A percentile compares a stretch with the other conserved stretches of the same genome.
phyloP scores from a whole-genome alignment of 2,888 invertebrate species.

The Paralinhomoeus sp. region DNA sequence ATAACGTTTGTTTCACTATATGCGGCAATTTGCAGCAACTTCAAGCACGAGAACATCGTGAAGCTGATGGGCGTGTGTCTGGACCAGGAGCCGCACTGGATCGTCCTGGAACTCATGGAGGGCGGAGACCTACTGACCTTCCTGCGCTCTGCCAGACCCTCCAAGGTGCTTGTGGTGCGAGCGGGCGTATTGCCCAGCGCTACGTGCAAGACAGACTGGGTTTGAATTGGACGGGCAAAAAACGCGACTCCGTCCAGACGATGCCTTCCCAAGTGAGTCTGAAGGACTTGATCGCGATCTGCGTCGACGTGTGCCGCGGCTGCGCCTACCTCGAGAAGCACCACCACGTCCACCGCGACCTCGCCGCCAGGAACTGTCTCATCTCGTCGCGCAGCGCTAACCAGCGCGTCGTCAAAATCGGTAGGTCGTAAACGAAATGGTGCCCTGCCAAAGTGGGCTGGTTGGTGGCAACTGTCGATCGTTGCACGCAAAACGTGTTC shows the following conservation, averaged over 20 bases:
- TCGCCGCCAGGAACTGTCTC: slow-evolving; percentile 83
- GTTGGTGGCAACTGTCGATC: background rate
- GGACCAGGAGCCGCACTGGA: slow-evolving; percentile 58
- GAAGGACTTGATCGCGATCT: slow-evolving; percentile 66
- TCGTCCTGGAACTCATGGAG: slow-evolving; percentile 92
- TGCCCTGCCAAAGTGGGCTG: background rate
- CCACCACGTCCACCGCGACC: slow-evolving; percentile 79
- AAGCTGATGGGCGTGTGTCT: slow-evolving; percentile 75
- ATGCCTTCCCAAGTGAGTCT: slow-evolving; percentile 37
- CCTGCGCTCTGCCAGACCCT: slow-evolving; percentile 53
- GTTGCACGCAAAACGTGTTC: background rate
- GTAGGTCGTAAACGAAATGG: slow-evolving; percentile 24
- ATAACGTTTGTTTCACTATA: no score
- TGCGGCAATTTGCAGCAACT: slow-evolving; percentile 47
- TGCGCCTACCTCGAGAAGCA: slow-evolving; percentile 84
- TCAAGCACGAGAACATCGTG: slow-evolving; percentile 82
- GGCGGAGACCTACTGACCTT: slow-evolving; percentile 81
- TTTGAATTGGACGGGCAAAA: no score
- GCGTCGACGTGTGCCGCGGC: slow-evolving; percentile 79
- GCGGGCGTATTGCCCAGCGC: no score
- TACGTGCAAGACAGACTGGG: no score
- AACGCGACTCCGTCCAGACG: no score
- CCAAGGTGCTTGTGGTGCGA: no score
- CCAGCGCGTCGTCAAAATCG: slow-evolving; percentile 64
- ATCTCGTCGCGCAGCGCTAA: slow-evolving; percentile 35